Percentiles rank a stretch among this genome's conserved stretches.
phyloP scores from a whole-genome alignment of 2,797 vertebrate species.

The Oophaga sylvatica region DNA sequence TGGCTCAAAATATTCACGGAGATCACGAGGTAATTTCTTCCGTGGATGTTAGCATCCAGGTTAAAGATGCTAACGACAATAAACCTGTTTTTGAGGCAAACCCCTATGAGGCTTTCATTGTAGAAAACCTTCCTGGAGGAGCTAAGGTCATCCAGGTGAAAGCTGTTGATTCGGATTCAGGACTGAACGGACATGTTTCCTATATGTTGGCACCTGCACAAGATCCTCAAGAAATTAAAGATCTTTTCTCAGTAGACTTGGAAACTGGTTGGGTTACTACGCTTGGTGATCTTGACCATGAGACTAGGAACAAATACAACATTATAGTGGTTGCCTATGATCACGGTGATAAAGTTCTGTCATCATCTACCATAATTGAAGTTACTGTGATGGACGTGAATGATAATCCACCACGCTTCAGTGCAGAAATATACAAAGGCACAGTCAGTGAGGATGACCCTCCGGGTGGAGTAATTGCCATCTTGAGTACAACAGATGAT shows the following conservation, averaged over 20 bases:
- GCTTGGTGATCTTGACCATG: conserved; percentile 90
- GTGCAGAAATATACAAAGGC: conserved; percentile 96
- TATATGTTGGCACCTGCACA: conserved; percentile 88
- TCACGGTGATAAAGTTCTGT: conserved; percentile 85
- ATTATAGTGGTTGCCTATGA: conserved; percentile 86
- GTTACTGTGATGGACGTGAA: conserved; percentile 92
- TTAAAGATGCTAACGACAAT: conserved; percentile 95
- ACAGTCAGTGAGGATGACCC: conserved; percentile 97
- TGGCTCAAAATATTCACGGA: conserved; percentile 77
- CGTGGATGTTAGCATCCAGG: conserved; percentile 88
- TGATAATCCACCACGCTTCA: conserved; percentile 93
- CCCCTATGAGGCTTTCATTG: conserved; percentile 88
- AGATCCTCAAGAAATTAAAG: conserved; percentile 76
- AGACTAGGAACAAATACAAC: conserved; percentile 79
- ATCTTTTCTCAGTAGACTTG: conserved; percentile 86
- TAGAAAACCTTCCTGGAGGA: conserved; percentile 90
- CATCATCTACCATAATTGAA: conserved; percentile 82
- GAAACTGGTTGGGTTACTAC: conserved; percentile 96
- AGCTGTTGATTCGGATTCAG: conserved; percentile 90
- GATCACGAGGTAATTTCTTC: conserved; percentile 80
- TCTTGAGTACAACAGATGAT: conserved; percentile 91
- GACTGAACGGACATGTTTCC: conserved; percentile 86
- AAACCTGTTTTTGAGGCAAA: conserved; percentile 88
- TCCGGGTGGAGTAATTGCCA: conserved; percentile 91
- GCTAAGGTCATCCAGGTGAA: conserved; percentile 89